A percentile compares a stretch with the other conserved stretches of the same genome.
phyloP scores from a whole-genome alignment of 1,140 invertebrate genomes.

The Hesperophylax magnus region DNA sequence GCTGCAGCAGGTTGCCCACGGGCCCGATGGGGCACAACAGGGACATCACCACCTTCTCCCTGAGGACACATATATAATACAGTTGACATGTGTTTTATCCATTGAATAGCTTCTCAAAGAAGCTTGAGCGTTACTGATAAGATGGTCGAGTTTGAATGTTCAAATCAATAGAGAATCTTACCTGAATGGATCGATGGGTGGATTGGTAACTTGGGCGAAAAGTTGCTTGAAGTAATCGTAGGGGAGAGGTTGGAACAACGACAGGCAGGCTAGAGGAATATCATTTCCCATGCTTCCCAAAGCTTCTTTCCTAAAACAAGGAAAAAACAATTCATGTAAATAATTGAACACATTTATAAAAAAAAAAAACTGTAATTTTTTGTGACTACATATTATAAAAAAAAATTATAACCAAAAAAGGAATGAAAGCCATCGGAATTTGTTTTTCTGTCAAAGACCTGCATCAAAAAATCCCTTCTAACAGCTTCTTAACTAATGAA shows the following conservation, averaged over 20 bases:
- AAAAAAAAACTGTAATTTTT: too few species aligned
- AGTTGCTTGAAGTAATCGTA: slow-evolving; percentile 99
- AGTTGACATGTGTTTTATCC: too few species aligned
- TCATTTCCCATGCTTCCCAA: slow-evolving; percentile 99
- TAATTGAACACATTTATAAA: too few species aligned
- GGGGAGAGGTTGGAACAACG: slow-evolving; percentile 92
- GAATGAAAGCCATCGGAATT: not conserved
- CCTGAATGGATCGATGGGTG: slow-evolving; percentile 98
- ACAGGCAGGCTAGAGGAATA: slow-evolving; percentile 96
- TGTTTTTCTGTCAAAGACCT: too few species aligned
- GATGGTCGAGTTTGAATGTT: not conserved
- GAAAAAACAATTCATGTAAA: too few species aligned
- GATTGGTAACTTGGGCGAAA: slow-evolving; percentile 99
- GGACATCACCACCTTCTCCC: slow-evolving; percentile 99
- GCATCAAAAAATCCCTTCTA: too few species aligned
- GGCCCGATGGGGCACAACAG: slow-evolving; percentile 93
- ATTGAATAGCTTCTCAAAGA: too few species aligned
- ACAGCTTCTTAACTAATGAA: too few species aligned
- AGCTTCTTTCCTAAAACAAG: slow-evolving; percentile 90
- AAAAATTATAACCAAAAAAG: not conserved
- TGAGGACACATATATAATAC: slow-evolving; percentile 56
- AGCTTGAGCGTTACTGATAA: too few species aligned
- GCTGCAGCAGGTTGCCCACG: slow-evolving; percentile 94
- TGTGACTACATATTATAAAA: too few species aligned
- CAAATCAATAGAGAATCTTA: slow-evolving; percentile 49